Percentiles rank a stretch among this genome's conserved stretches.
These are phyloP conservation scores for Drosophila villosipedis DNA, from an alignment of 2,888 invertebrate species.

Conservation along the genomic window DNA sequence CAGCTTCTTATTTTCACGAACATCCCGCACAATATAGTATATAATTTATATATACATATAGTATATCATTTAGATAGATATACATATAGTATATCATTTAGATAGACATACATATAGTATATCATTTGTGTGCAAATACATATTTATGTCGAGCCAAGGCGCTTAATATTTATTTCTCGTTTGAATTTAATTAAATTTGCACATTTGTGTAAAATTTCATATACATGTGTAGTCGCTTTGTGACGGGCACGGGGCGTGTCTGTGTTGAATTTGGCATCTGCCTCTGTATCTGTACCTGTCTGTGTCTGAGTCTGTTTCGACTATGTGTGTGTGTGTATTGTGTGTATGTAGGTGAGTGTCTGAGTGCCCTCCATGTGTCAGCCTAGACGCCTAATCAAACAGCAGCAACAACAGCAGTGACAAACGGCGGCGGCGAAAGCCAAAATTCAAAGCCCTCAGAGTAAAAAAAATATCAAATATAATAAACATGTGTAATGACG, in stretches of 20 bases:
- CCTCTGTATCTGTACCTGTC: slow-evolving; percentile 14
- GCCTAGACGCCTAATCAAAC: slow-evolving; percentile 78
- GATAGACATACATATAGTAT: background rate
- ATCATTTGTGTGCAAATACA: slow-evolving; percentile 27
- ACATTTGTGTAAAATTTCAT: slow-evolving; percentile 80
- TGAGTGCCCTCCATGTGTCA: slow-evolving; percentile 70
- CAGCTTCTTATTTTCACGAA: slow-evolving; percentile 48
- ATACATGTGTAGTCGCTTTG: slow-evolving; percentile 54
- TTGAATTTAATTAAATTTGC: slow-evolving; percentile 81
- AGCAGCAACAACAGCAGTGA: slow-evolving; percentile 38
- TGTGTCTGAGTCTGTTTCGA: slow-evolving; percentile 22
- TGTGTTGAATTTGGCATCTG: slow-evolving; percentile 33
- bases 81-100: background rate
- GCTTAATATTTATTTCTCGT: slow-evolving; percentile 77
- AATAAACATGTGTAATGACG: slow-evolving; percentile 70
- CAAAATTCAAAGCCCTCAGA: slow-evolving; percentile 59
- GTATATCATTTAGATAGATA: background rate
- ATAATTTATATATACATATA: slow-evolving; percentile 13
- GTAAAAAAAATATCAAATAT: slow-evolving; percentile 42
- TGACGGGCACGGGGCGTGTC: slow-evolving; percentile 44
- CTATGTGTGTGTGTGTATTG: slow-evolving; percentile 27
- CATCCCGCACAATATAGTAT: slow-evolving; percentile 27
- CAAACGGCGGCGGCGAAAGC: slow-evolving; percentile 48
- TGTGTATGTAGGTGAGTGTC: slow-evolving; percentile 17
- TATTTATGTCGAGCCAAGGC: slow-evolving; percentile 58